These are phyloP conservation scores for Tipula confusa DNA, from an alignment of 2,888 invertebrate genomes.

Conservation along the genomic window DNA sequence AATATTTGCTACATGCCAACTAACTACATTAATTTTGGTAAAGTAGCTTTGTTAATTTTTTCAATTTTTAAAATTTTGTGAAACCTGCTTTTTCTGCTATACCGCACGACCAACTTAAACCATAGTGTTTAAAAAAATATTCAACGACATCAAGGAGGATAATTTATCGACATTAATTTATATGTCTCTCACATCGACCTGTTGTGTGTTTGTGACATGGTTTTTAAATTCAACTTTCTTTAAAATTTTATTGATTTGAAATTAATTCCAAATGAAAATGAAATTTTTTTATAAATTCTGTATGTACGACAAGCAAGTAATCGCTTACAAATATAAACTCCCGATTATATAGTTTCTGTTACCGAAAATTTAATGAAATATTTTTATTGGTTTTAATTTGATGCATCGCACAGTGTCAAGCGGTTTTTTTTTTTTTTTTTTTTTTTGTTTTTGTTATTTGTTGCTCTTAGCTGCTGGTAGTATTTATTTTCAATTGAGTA, in stretches of 20 bases:
- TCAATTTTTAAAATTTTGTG: too few species aligned
- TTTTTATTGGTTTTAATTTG: not conserved
- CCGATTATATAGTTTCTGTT: too few species aligned
- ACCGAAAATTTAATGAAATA: not conserved
- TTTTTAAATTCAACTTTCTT: not conserved
- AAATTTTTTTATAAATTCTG: not conserved
- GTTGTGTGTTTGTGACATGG: not conserved
- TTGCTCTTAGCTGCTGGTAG: not conserved
- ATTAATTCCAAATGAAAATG: not conserved
- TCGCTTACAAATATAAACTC: not conserved
- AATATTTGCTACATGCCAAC: too few species aligned
- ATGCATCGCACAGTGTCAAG: not conserved
- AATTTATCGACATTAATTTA: too few species aligned
- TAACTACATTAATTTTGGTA: too few species aligned
- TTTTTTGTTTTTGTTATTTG: not conserved
- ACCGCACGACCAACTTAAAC: too few species aligned
- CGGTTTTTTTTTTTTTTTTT: not conserved
- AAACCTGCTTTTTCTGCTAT: too few species aligned
- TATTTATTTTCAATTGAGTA: not conserved
- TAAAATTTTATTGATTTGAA: not conserved
- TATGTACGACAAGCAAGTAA: not conserved
- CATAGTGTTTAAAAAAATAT: too few species aligned
- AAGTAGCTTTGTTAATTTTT: too few species aligned
- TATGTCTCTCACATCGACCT: not conserved
- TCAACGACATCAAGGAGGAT: too few species aligned